Evolutionary conservation across 2,113 vertebrate species (phyloP).

Genomic region (Felis catus): F.catus_Fca126_mat1.0 CM031428.1:17749001-17749500

Average conservation of each 20-base stretch:
- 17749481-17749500: background rate
- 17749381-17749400: background rate
- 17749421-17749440: background rate
- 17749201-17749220: background rate
- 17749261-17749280: background rate
- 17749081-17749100: background rate
- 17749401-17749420: background rate
- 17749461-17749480: background rate
- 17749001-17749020: constrained; percentile 11
- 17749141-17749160: constrained; percentile 16
- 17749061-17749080: constrained; percentile 40
- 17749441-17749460: background rate
- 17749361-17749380: background rate
- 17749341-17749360: background rate
- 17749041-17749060: background rate
- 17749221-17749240: constrained; percentile 2
- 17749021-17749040: constrained; percentile 21
- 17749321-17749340: background rate
- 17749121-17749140: constrained; percentile 29
- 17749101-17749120: constrained; percentile 42
- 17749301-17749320: constrained; percentile 13
- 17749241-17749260: background rate
- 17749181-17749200: constrained; percentile 9
- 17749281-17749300: background rate
- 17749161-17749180: background rate